phyloP scores from a whole-genome alignment of 2,113 vertebrate genomes.

The Symphodus melops region DNA sequence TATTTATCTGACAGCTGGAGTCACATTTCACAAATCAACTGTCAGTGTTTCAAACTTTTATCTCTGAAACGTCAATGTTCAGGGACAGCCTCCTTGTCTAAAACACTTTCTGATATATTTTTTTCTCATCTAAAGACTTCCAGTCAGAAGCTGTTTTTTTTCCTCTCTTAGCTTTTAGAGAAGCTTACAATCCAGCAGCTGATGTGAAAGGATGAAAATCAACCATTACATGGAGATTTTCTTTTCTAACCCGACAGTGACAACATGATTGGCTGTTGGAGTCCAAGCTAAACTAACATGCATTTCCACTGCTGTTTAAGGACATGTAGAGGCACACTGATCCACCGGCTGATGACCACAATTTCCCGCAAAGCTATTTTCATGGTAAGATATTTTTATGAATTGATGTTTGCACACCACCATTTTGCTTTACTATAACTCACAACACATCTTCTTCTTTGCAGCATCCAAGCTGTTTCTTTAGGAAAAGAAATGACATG shows the following conservation, averaged over 20 bases:
- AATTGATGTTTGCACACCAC: too few species aligned
- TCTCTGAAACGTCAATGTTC: neutral
- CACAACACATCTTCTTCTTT: too few species aligned
- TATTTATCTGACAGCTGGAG: neutral
- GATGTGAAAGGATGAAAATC: neutral
- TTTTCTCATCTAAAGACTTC: conserved; percentile 5
- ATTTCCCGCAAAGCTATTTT: too few species aligned
- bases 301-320: neutral
- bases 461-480: too few species aligned
- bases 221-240: neutral
- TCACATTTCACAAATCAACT: conserved; percentile 13
- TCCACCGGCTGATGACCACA: too few species aligned
- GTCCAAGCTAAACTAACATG: neutral
- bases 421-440: too few species aligned
- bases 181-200: neutral
- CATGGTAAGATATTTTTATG: too few species aligned
- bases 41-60: conserved; percentile 6
- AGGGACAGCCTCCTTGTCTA: conserved; percentile 4
- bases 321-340: neutral
- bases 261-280: neutral
- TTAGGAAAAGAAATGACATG: too few species aligned
- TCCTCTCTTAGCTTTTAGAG: neutral
- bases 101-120: neutral
- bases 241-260: neutral
- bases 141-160: neutral